Evolutionary conservation across 64 coral and sea anemone species (phyloP), one percentile per base, ranked within the genome.

Genomic region (Orbicella faveolata): DNA sequence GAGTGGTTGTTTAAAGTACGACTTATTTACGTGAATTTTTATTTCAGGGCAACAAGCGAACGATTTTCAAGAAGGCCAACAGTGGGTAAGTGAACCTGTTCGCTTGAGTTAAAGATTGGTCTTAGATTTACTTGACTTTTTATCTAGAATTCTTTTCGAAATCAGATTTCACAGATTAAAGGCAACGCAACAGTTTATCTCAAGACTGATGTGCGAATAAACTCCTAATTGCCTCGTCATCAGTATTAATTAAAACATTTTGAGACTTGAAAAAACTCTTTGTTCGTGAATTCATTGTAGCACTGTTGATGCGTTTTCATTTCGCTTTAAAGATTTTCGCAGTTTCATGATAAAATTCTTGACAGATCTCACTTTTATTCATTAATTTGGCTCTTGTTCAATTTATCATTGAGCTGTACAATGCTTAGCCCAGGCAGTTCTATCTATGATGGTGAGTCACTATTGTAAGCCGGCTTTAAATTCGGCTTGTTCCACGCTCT

Each of bases 51-150:
- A 65, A 93, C 72, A 69, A 95, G 93, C 86, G 96, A 98, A 90
- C 85, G 96, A 74, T 98, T 95, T 51, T 86, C 96, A 55, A 95
- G 92, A 62, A 77, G 96, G 21, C 89, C 96, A 7, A 98, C 96
- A 54, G 92, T 98, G 37, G 96, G 96, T 90, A 95, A 95, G 93
- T 75, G 9, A 11, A 12, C 9, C n/a, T 25, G 21, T 33, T 8
- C 7, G 21, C n/a, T 70, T n/a, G 3, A 48, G 3, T 48, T 6
- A 6, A 48, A 48, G 44, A 48, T 48, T 48, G 5, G 44, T 48
- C 1, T 48, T 48, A 48, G 4, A 6, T 48, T 48, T 48, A 48
- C 44, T 48, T 48, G 44, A 48, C 44, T 48, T 48, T 48, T 48
- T 48, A 48, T 48, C 2, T 6, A 48, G 44, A 48, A 48, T 48